A percentile compares a stretch with the other conserved stretches of the same genome.
phyloP scores from a whole-genome alignment of 92 coral and sea anemone species.

The Palythoa grandis region DNA sequence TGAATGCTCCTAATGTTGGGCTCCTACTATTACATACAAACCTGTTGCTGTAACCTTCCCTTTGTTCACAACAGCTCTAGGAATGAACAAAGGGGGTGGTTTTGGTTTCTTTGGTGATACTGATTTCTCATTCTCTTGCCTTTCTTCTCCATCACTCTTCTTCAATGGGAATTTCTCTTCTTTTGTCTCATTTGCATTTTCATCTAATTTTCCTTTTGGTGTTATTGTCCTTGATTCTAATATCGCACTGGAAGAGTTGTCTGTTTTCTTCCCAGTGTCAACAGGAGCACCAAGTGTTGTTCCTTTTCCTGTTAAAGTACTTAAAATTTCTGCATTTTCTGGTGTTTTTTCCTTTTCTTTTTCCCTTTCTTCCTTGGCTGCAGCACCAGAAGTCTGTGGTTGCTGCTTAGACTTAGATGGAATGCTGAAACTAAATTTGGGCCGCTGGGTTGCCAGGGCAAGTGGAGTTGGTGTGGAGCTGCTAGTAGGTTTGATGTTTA shows the following conservation, averaged over 20 bases:
- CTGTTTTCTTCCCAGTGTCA: constrained; percentile 4
- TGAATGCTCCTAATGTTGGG: not conserved
- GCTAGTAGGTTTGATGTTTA: constrained; percentile 50
- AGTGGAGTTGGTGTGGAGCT: constrained; percentile 54
- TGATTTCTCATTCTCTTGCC: constrained; percentile 51
- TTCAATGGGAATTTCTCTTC: constrained; percentile 43
- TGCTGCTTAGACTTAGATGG: constrained; percentile 48
- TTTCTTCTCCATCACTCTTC: constrained; percentile 37
- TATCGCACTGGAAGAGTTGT: not conserved
- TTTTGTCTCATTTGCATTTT: not conserved
- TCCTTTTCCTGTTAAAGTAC: not conserved
- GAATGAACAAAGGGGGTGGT: constrained; percentile 84
- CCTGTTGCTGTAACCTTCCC: constrained; percentile 27
- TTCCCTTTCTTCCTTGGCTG: constrained; percentile 18
- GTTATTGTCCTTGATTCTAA: not conserved
- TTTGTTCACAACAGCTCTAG: constrained; percentile 60
- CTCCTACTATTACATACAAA: not conserved
- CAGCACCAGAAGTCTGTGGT: constrained; percentile 31
- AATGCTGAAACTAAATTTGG: constrained; percentile 61
- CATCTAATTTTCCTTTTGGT: constrained; percentile 14
- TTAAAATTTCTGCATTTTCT: not conserved
- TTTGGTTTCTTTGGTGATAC: constrained; percentile 78
- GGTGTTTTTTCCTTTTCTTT: constrained; percentile 34
- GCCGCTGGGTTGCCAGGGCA: constrained; percentile 49
- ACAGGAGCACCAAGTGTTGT: not conserved